phyloP scores from a whole-genome alignment of 2,888 invertebrate genomes.

The Euclidia mi region DNA sequence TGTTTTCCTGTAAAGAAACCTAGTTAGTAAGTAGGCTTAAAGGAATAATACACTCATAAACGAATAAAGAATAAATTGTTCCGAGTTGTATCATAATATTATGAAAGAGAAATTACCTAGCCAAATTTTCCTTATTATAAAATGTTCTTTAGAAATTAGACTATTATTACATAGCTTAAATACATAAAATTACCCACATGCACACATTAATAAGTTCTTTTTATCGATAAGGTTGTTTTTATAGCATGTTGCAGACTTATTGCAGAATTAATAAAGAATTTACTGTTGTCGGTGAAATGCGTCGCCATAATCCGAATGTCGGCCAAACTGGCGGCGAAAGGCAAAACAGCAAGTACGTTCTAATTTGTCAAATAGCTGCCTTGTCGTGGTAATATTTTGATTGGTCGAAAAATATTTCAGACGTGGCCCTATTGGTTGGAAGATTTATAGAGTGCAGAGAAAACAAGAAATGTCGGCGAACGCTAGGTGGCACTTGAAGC shows the following conservation, averaged over 20 bases:
- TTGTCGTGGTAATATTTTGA: slow-evolving; percentile 25
- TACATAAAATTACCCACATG: no score
- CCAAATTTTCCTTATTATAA: no score
- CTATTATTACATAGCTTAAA: no score
- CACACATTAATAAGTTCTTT: background rate
- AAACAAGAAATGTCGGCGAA: slow-evolving; percentile 77
- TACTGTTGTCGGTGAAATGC: slow-evolving; percentile 55
- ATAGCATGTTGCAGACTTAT: background rate
- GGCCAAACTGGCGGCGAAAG: slow-evolving; percentile 66
- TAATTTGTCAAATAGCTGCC: slow-evolving; percentile 52
- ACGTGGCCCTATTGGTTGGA: slow-evolving; percentile 52
- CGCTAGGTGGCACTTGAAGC: slow-evolving; percentile 67
- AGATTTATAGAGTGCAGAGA: slow-evolving; percentile 37
- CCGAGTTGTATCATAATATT: no score
- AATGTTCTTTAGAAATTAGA: no score
- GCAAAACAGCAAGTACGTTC: slow-evolving; percentile 72
- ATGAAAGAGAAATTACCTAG: no score
- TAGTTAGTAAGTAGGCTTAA: no score
- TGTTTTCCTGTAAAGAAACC: no score
- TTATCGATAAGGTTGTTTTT: background rate
- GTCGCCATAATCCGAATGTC: slow-evolving; percentile 60
- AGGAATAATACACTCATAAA: no score
- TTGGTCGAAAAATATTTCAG: slow-evolving; percentile 47
- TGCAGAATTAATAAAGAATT: background rate
- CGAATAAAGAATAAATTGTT: no score